Percentiles rank a stretch among this genome's conserved stretches.
phyloP scores from a whole-genome alignment of 2,113 vertebrate genomes.

The Procavia capensis region DNA sequence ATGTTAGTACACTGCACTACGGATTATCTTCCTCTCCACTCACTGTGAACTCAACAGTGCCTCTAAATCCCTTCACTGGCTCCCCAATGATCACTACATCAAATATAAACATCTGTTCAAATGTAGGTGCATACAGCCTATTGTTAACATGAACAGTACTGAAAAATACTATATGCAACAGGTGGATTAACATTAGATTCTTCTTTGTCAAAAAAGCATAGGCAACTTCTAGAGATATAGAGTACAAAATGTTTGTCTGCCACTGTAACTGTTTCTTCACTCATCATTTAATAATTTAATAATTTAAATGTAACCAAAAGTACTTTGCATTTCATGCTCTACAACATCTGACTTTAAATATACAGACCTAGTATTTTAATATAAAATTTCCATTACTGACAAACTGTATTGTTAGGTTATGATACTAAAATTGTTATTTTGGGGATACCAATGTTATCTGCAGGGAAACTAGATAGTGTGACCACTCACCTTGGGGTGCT shows the following conservation, averaged over 20 bases:
- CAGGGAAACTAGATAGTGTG: background rate
- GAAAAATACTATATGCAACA: conserved; percentile 44
- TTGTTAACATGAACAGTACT: conserved; percentile 53
- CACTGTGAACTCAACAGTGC: conserved; percentile 52
- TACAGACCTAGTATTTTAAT: background rate
- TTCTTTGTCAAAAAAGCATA: background rate
- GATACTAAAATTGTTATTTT: background rate
- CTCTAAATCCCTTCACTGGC: conserved; percentile 51
- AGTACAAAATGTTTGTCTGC: background rate
- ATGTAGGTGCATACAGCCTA: conserved; percentile 53
- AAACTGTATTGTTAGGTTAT: background rate
- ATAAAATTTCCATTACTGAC: conserved; percentile 7
- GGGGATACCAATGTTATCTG: background rate
- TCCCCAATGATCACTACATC: conserved; percentile 7
- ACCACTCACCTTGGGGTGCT: conserved; percentile 93
- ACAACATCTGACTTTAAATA: conserved; percentile 28
- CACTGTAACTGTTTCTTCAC: conserved; percentile 14
- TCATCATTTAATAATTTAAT: background rate
- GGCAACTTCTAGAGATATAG: background rate
- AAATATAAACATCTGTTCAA: conserved; percentile 66
- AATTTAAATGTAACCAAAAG: conserved; percentile 48
- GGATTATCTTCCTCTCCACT: conserved; percentile 47
- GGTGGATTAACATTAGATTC: background rate
- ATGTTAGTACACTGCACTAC: conserved; percentile 54
- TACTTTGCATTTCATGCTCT: background rate